These are phyloP conservation scores for Vimba vimba DNA, from an alignment of 2,113 vertebrate species.

Conservation along the genomic window DNA sequence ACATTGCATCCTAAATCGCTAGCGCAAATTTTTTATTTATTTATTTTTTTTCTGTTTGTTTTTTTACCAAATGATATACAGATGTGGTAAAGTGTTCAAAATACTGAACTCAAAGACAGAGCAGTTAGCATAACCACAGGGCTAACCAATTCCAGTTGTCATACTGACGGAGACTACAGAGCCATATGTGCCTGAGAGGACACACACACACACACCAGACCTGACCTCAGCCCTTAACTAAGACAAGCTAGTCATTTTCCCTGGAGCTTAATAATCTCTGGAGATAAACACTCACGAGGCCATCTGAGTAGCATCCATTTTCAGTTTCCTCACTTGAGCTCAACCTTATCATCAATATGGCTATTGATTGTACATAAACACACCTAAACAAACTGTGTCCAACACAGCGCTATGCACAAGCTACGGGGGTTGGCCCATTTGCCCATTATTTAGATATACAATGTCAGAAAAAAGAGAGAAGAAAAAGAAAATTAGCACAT, in stretches of 20 bases:
- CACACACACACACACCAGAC: background rate
- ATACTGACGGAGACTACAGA: conserved; percentile 33
- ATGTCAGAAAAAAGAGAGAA: background rate
- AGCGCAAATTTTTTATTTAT: too few relatives aligned
- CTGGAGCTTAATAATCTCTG: conserved; percentile 42
- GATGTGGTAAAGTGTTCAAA: background rate
- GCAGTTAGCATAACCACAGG: background rate
- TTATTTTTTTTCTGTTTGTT: too few relatives aligned
- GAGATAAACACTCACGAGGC: conserved; percentile 48
- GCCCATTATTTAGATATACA: background rate
- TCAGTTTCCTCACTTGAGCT: conserved; percentile 56
- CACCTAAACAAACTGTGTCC: conserved; percentile 4
- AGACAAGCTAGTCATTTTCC: conserved; percentile 31
- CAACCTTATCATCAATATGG: conserved; percentile 23
- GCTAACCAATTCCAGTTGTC: conserved; percentile 12
- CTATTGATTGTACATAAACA: conserved; percentile 34
- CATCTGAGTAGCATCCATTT: conserved; percentile 42
- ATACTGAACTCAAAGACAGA: background rate
- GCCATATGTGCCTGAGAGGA: conserved; percentile 13
- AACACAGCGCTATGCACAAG: background rate
- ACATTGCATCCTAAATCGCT: too few relatives aligned
- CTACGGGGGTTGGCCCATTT: background rate
- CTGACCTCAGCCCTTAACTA: conserved; percentile 42
- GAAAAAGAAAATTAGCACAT: background rate
- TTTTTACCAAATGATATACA: background rate